Conservation (phyloP, 2,888 invertebrate species). For the Ernsta delagoae region DNA sequence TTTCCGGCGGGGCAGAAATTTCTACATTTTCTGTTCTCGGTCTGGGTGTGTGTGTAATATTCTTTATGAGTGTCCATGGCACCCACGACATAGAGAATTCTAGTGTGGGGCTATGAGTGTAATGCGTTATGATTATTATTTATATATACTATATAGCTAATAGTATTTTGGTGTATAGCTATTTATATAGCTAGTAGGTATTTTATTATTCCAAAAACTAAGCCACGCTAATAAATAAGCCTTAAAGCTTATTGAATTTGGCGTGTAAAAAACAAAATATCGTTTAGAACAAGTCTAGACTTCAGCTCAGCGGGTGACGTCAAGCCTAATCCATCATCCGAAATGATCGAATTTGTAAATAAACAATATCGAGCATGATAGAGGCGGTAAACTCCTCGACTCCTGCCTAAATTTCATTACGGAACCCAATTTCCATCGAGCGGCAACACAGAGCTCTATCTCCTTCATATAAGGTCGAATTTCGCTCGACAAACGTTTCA, state of each 20-base stretch:
- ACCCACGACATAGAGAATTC: no score
- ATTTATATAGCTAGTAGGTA: no score
- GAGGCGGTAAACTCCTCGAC: constrained; percentile 19
- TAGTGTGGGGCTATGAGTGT: no score
- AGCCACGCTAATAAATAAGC: not conserved
- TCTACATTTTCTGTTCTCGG: no score
- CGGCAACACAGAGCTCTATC: not conserved
- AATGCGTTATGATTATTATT: no score
- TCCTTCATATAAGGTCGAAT: not conserved
- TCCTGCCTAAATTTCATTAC: constrained; percentile 17
- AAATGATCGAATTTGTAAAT: constrained; percentile 34
- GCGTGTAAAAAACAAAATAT: not conserved
- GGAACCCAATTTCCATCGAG: not conserved
- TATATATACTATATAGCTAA: no score
- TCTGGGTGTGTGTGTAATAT: no score
- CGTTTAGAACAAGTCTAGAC: constrained; percentile 3
- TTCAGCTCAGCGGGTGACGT: constrained; percentile 17
- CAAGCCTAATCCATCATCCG: constrained; percentile 29
- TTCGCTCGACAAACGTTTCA: not conserved
- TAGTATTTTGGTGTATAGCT: no score
- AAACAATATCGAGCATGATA: constrained; percentile 26
- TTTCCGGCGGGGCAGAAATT: no score
- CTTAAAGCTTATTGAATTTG: not conserved
- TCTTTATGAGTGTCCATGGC: no score
- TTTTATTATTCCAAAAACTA: no score